These are phyloP conservation scores for Hirtodrosophila trivittata DNA, from an alignment of 2,888 invertebrate genomes.

Conservation along the genomic window DNA sequence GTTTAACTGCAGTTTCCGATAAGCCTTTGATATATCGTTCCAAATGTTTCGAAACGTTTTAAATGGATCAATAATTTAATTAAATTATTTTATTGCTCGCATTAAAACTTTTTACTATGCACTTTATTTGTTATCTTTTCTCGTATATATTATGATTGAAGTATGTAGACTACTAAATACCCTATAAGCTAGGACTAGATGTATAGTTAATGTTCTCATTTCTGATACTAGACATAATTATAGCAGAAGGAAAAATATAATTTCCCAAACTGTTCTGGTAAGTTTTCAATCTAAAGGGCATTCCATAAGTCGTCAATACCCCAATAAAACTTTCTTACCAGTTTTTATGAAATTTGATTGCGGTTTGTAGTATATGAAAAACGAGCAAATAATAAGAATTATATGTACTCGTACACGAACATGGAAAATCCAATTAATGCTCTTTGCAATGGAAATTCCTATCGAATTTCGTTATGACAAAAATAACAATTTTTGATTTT, in stretches of 20 bases:
- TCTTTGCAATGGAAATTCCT: slow-evolving; percentile 50
- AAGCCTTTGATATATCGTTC: slow-evolving; percentile 48
- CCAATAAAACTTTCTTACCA: neutral
- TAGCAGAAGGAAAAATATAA: no score
- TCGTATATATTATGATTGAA: no score
- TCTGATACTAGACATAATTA: no score
- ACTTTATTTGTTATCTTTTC: no score
- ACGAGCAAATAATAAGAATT: slow-evolving; percentile 25
- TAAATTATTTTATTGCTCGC: slow-evolving; percentile 55
- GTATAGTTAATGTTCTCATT: no score
- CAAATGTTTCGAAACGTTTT: slow-evolving; percentile 51
- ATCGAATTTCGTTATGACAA: slow-evolving; percentile 32
- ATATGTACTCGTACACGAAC: neutral
- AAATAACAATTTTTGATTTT: neutral
- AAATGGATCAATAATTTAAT: slow-evolving; percentile 52
- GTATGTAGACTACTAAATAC: no score
- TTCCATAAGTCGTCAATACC: no score
- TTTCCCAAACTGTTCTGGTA: no score
- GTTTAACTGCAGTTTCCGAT: slow-evolving; percentile 49
- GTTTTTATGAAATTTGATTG: slow-evolving; percentile 22
- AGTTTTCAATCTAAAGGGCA: no score
- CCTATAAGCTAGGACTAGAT: no score
- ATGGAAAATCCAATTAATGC: slow-evolving; percentile 69
- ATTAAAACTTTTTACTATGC: neutral
- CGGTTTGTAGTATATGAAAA: slow-evolving; percentile 29